Evolutionary conservation across 2,888 invertebrate genomes (phyloP).

Genomic region (Macrophya annulata): DNA sequence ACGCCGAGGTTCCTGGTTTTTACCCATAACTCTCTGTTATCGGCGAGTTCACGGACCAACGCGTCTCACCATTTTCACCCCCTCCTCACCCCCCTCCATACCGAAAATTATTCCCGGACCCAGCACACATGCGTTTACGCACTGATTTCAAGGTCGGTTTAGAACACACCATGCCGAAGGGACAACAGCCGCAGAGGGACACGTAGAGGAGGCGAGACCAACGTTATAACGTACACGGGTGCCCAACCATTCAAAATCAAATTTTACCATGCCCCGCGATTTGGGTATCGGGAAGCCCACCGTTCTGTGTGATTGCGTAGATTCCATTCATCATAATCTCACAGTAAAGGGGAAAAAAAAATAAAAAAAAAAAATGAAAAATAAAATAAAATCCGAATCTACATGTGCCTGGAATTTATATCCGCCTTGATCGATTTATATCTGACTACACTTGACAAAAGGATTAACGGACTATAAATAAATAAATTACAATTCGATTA

Average conservation of each 20-base stretch:
- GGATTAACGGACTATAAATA: too few relatives aligned
- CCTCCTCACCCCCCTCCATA: not conserved
- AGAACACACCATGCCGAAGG: not conserved
- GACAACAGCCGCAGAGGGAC: not conserved
- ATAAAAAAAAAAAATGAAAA: too few relatives aligned
- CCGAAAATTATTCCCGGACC: conserved; percentile 1
- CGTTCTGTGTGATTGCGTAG: conserved; percentile 19
- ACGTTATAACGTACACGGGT: not conserved
- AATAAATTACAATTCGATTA: too few relatives aligned
- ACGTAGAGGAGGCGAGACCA: not conserved
- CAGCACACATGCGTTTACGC: conserved; percentile 12
- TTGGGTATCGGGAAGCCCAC: not conserved
- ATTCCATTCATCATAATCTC: conserved; percentile 22
- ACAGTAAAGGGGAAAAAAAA: not conserved
- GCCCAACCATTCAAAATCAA: not conserved
- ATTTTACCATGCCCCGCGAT: conserved; percentile 8
- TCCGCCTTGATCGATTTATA: not conserved
- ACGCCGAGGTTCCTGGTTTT: conserved; percentile 38
- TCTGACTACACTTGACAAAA: too few relatives aligned
- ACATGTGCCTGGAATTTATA: not conserved
- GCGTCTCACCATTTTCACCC: conserved; percentile 66
- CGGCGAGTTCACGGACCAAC: conserved; percentile 77
- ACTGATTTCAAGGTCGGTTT: conserved; percentile 27
- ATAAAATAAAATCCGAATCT: not conserved
- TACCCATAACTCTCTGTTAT: conserved; percentile 77